Percentiles rank a stretch among this genome's conserved stretches.
phyloP scores from a whole-genome alignment of 92 coral and sea anemone genomes.

The Actinernus sp. region DNA sequence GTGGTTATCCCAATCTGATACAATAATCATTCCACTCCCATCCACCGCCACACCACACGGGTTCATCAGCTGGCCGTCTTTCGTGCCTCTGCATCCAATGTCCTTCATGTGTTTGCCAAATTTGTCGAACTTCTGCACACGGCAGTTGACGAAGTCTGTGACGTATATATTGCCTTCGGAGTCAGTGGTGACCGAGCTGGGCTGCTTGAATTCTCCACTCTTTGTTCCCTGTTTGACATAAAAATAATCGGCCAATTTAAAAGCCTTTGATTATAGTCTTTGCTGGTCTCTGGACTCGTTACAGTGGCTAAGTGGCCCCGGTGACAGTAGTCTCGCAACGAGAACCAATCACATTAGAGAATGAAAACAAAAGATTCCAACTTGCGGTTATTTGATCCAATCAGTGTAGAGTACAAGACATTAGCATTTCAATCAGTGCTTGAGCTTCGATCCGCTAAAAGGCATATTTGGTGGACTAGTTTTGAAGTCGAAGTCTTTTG shows the following conservation, averaged over 20 bases:
- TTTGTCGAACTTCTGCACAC: slow-evolving; percentile 83
- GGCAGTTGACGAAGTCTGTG: slow-evolving; percentile 89
- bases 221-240: slow-evolving; percentile 62
- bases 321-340: neutral
- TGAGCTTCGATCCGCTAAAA: no score
- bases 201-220: slow-evolving; percentile 88
- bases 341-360: no score
- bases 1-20: slow-evolving; percentile 92
- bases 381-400: no score
- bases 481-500: no score
- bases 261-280: no score
- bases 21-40: slow-evolving; percentile 81
- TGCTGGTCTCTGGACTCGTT: no score
- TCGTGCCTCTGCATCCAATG: slow-evolving; percentile 84
- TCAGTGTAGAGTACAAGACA: no score
- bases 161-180: slow-evolving; percentile 81
- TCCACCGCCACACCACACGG: slow-evolving; percentile 93
- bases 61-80: slow-evolving; percentile 91
- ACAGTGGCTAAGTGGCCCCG: no score
- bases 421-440: no score
- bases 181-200: slow-evolving; percentile 86
- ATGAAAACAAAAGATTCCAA: no score
- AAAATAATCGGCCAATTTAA: no score
- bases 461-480: no score
- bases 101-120: slow-evolving; percentile 80